Conservation (phyloP, 1,140 invertebrate species). For the Brachionus plicatilis region DNA sequence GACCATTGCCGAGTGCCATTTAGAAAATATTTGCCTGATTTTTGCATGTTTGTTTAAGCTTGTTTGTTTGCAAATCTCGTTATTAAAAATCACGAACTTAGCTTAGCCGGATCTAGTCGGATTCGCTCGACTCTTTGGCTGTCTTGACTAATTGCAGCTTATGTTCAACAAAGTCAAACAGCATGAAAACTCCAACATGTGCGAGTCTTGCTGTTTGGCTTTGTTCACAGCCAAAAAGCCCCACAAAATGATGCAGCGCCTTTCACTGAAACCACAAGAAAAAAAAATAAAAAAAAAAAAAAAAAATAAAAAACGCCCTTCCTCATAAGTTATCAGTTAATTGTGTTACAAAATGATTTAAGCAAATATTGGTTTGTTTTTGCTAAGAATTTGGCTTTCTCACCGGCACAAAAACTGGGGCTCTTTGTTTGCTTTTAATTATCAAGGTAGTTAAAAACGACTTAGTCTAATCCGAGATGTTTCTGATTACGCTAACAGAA, state of each 20-base stretch:
- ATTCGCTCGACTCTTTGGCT: not conserved
- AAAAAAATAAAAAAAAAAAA: no score
- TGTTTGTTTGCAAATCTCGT: constrained; percentile 31
- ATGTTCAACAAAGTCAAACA: constrained; percentile 19
- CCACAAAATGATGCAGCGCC: not conserved
- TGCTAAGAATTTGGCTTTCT: not conserved
- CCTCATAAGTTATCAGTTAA: constrained; percentile 8
- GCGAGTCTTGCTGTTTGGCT: not conserved
- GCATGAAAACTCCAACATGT: constrained; percentile 23
- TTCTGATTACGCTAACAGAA: not conserved
- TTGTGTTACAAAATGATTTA: not conserved
- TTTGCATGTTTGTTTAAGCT: constrained; percentile 30
- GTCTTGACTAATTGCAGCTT: constrained; percentile 24
- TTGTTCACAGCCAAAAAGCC: not conserved
- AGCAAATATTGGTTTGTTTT: constrained; percentile 25
- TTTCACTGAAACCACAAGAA: not conserved
- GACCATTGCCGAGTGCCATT: not conserved
- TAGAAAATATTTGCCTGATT: not conserved
- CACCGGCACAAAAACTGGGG: not conserved
- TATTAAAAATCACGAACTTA: constrained; percentile 29
- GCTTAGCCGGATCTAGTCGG: not conserved
- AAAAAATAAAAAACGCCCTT: not conserved
- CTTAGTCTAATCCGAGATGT: not conserved
- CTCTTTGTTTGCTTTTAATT: constrained; percentile 18
- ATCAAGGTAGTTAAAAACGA: not conserved